Percentiles rank a stretch among this genome's conserved stretches.
Evolutionary conservation across 2,888 invertebrate genomes (phyloP).

Genomic region (Neria commutata): DNA sequence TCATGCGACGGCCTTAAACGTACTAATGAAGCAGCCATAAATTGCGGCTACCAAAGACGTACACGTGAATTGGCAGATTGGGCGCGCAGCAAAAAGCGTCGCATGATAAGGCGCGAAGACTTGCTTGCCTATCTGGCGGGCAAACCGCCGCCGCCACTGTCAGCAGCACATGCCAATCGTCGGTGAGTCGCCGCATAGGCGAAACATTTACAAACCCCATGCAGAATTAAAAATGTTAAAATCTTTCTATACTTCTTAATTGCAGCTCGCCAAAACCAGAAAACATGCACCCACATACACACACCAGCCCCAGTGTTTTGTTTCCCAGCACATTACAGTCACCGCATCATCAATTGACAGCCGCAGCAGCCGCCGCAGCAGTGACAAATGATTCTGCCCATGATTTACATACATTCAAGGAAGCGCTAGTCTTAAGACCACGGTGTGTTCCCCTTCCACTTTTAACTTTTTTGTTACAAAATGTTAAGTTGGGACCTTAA

Average conservation of each 20-base stretch:
- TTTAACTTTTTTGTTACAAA: constrained; percentile 5
- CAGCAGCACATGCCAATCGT: constrained; percentile 62
- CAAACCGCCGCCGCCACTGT: constrained; percentile 68
- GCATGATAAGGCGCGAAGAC: constrained; percentile 77
- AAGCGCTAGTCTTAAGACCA: constrained; percentile 70
- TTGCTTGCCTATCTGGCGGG: constrained; percentile 78
- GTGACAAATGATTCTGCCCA: neutral
- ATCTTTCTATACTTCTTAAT: neutral
- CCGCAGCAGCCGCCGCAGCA: constrained; percentile 16
- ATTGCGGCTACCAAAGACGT: constrained; percentile 75
- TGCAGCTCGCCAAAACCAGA: constrained; percentile 58
- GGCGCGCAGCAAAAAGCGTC: constrained; percentile 73
- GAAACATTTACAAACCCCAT: neutral
- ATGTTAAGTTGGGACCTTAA: neutral
- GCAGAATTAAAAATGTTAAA: neutral
- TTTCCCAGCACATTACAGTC: constrained; percentile 20
- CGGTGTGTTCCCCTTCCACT: constrained; percentile 44
- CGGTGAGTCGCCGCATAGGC: constrained; percentile 50
- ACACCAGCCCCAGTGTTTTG: constrained; percentile 17
- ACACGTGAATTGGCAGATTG: constrained; percentile 78
- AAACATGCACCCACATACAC: constrained; percentile 30
- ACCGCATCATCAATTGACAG: constrained; percentile 10
- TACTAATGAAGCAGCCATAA: constrained; percentile 72
- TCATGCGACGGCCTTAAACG: constrained; percentile 74
- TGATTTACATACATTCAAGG: constrained; percentile 75